These are phyloP conservation scores for Cynopterus sphinx DNA, from an alignment of 2,797 vertebrate species.

Conservation along the genomic window DNA sequence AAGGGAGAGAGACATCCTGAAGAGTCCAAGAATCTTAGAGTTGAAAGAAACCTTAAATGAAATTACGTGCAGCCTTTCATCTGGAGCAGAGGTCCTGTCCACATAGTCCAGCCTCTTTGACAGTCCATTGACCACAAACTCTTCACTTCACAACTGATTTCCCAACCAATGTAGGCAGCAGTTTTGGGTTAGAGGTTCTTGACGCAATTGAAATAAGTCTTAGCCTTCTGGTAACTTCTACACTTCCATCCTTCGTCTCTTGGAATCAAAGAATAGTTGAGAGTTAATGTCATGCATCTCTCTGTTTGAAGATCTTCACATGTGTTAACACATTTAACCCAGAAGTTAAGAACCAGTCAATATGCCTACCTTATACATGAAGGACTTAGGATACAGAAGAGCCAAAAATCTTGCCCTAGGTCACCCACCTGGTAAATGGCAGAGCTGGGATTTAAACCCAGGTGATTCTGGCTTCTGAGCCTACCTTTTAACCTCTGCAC, in stretches of 20 bases:
- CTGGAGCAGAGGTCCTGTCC: fast-evolving
- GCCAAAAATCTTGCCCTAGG: background rate
- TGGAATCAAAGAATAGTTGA: background rate
- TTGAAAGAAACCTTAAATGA: background rate
- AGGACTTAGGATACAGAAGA: background rate
- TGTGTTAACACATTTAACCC: background rate
- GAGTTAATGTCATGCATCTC: background rate
- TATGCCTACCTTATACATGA: background rate
- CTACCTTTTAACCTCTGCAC: background rate
- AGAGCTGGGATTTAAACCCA: background rate
- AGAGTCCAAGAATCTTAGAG: background rate
- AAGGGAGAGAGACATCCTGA: background rate
- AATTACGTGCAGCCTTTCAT: background rate
- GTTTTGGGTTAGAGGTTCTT: background rate
- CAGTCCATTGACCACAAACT: background rate
- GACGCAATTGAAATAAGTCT: background rate
- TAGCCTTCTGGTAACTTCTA: background rate
- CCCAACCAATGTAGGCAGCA: too few relatives aligned
- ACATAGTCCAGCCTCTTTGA: too few relatives aligned
- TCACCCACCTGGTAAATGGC: background rate
- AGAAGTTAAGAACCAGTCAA: background rate
- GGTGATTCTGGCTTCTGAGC: background rate
- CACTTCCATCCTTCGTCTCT: background rate
- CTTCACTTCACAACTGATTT: background rate
- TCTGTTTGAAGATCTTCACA: background rate